phyloP scores from a whole-genome alignment of 2,113 vertebrate genomes.

The Dromaius novaehollandiae region DNA sequence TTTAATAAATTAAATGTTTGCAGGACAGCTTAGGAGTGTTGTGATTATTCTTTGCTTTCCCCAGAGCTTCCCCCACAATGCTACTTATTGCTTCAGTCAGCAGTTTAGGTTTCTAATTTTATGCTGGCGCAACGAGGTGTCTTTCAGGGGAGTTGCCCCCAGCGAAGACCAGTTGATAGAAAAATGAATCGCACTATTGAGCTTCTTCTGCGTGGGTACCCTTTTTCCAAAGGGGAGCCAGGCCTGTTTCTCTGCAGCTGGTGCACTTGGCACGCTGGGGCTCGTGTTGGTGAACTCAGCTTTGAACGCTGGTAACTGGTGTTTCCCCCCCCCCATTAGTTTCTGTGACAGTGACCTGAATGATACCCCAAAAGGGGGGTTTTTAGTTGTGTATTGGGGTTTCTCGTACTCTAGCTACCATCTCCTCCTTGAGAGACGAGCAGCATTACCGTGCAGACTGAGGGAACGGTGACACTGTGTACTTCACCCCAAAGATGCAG shows the following conservation, averaged over 20 bases:
- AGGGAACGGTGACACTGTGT: background rate
- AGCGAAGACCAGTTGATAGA: background rate
- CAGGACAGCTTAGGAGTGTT: rapidly evolving
- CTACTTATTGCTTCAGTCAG: background rate
- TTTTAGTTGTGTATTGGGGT: background rate
- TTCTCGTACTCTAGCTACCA: background rate
- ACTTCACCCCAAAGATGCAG: background rate
- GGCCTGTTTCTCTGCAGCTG: too few relatives aligned
- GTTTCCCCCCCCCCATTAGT: background rate
- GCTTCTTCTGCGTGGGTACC: background rate
- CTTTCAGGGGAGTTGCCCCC: background rate
- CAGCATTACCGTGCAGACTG: background rate
- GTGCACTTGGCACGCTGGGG: background rate
- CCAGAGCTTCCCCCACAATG: background rate
- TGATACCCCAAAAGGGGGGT: background rate
- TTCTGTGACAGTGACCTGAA: background rate
- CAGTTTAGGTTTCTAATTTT: background rate
- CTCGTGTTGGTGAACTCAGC: background rate
- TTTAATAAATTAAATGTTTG: background rate
- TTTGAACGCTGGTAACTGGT: background rate
- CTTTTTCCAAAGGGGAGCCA: background rate
- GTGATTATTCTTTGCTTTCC: background rate
- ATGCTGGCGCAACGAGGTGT: background rate
- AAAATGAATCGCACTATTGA: background rate
- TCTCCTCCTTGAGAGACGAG: background rate